A percentile compares a stretch with the other conserved stretches of the same genome.
phyloP scores from a whole-genome alignment of 2,797 vertebrate genomes.

The Cyclopterus lumpus region DNA sequence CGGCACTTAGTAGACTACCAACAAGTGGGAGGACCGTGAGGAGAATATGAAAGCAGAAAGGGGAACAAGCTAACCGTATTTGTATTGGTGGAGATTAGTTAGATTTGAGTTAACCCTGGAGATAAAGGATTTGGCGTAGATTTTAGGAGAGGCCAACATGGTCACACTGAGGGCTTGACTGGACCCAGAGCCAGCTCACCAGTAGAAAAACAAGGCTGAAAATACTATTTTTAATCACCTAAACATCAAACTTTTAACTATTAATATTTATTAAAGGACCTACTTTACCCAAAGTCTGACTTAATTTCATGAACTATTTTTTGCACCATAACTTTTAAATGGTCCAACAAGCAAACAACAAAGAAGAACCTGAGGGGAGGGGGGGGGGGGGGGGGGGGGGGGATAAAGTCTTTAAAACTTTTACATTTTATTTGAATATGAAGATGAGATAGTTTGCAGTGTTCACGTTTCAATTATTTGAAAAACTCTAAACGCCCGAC shows the following conservation, averaged over 20 bases:
- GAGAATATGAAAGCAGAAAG: slow-evolving; percentile 8
- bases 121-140: not conserved
- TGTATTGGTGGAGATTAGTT: not conserved
- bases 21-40: slow-evolving; percentile 44
- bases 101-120: not conserved
- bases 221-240: not conserved
- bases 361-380: not conserved
- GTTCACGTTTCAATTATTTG: not conserved
- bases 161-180: not conserved
- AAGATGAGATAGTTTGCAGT: no score
- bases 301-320: not conserved
- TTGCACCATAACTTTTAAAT: not conserved
- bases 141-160: not conserved
- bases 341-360: not conserved
- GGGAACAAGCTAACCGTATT: slow-evolving; percentile 2
- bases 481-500: not conserved
- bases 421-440: not conserved
- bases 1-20: slow-evolving; percentile 40
- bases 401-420: no score
- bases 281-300: not conserved
- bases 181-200: not conserved
- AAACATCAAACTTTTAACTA: not conserved
- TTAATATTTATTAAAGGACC: not conserved
- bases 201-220: not conserved
- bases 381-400: no score